phyloP scores from a whole-genome alignment of 2,113 vertebrate genomes.

The Lethenteron reissneri region DNA sequence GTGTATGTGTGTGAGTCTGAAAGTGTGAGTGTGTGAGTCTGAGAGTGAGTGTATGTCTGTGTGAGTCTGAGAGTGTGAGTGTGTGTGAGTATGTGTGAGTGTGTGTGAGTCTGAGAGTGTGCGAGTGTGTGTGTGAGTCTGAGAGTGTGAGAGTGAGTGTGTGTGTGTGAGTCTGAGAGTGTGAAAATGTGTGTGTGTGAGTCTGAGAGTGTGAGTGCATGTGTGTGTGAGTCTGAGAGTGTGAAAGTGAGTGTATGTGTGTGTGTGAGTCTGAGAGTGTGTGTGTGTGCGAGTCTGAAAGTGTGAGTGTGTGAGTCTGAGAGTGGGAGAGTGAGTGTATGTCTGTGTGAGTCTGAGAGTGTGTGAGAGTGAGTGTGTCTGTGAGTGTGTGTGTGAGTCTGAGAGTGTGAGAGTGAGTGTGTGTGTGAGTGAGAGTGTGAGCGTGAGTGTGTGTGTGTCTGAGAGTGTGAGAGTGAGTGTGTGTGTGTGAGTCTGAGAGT shows the following conservation, averaged over 20 bases:
- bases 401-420: neutral
- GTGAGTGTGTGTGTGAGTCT: neutral
- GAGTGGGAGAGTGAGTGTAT: too few species aligned
- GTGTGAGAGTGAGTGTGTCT: neutral
- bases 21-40: too few species aligned
- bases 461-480: neutral
- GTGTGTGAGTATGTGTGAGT: neutral
- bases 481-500: neutral
- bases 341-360: neutral
- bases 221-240: neutral
- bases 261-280: too few species aligned
- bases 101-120: too few species aligned
- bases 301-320: too few species aligned
- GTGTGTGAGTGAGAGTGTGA: neutral
- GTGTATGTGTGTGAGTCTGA: too few species aligned
- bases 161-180: slow-evolving; percentile 5
- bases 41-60: too few species aligned
- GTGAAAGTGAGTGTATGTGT: too few species aligned
- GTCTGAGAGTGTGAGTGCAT: neutral
- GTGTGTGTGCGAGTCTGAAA: too few species aligned
- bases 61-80: neutral
- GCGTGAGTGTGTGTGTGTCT: neutral
- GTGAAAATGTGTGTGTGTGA: neutral
- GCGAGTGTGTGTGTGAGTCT: neutral
- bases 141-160: slow-evolving; percentile 6